Conservation (phyloP, 2,797 vertebrate genomes). For the Chiroxiphia lanceolata region DNA sequence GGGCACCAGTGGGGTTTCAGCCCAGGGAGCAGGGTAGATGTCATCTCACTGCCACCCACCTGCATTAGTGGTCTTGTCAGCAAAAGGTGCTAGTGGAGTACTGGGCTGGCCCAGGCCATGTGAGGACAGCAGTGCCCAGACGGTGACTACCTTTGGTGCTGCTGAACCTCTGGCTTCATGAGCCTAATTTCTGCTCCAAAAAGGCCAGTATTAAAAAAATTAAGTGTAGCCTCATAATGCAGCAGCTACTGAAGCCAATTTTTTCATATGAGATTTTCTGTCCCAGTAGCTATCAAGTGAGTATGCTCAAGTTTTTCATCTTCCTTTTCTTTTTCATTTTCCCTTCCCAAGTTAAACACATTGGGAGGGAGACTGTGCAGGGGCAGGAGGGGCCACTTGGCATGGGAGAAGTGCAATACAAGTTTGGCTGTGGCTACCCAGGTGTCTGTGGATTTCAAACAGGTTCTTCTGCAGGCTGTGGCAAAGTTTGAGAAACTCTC, state of each 20-base stretch:
- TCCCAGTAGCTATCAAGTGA: background rate
- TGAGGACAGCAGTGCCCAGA: background rate
- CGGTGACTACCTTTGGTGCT: rapidly evolving
- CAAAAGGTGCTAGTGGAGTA: background rate
- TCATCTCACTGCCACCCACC: background rate
- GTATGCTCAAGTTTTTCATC: background rate
- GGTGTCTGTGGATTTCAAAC: background rate
- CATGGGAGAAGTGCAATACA: background rate
- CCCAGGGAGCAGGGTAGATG: background rate
- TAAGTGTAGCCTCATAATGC: background rate
- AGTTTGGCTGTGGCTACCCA: background rate
- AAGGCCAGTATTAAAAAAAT: background rate
- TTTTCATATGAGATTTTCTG: background rate
- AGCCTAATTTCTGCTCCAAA: background rate
- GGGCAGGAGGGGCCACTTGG: background rate
- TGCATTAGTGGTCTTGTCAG: background rate
- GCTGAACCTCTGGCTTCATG: background rate
- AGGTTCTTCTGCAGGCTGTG: background rate
- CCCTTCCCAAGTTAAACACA: background rate
- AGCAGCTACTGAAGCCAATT: background rate
- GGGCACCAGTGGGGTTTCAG: background rate
- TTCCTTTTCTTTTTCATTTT: background rate
- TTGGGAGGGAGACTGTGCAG: background rate
- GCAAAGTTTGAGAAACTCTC: background rate
- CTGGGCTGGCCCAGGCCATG: background rate